phyloP scores from a whole-genome alignment of 2,888 invertebrate species.

The Tubiluchus corallicola region DNA sequence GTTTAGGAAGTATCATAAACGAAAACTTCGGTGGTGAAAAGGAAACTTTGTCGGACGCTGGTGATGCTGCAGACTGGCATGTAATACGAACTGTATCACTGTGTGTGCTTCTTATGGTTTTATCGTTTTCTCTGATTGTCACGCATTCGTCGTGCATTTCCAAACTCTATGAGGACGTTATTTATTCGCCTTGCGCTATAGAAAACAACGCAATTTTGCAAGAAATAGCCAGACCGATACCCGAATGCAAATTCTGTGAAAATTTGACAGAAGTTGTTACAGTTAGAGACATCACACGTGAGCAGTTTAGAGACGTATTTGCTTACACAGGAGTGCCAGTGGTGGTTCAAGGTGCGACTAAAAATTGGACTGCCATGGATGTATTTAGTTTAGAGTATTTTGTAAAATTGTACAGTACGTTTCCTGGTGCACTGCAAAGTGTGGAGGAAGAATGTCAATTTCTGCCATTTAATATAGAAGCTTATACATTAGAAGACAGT shows the following conservation, averaged over 20 bases:
- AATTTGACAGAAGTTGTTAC: conserved; percentile 43
- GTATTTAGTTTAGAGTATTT: conserved; percentile 21
- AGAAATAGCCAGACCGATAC: conserved; percentile 66
- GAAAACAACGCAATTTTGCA: conserved; percentile 66
- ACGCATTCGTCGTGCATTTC: too few species aligned
- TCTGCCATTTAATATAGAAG: conserved; percentile 62
- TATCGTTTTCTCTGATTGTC: too few species aligned
- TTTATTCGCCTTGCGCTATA: conserved; percentile 47
- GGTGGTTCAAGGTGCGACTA: conserved; percentile 51
- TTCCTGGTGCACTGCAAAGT: conserved; percentile 45
- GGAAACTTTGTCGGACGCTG: too few species aligned
- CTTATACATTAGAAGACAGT: conserved; percentile 53
- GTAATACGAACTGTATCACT: too few species aligned
- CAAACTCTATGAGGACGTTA: too few species aligned
- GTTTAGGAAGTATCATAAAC: too few species aligned
- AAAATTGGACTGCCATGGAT: conserved; percentile 54
- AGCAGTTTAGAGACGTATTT: conserved; percentile 43
- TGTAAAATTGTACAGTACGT: conserved; percentile 18
- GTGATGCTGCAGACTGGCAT: too few species aligned
- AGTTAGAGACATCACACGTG: conserved; percentile 29
- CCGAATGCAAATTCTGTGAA: conserved; percentile 57
- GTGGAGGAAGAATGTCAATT: conserved; percentile 66
- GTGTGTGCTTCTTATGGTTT: too few species aligned
- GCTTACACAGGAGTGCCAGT: conserved; percentile 62
- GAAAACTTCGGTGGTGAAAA: too few species aligned